phyloP scores from a whole-genome alignment of 2,113 vertebrate species.

The Odocoileus virginianus region DNA sequence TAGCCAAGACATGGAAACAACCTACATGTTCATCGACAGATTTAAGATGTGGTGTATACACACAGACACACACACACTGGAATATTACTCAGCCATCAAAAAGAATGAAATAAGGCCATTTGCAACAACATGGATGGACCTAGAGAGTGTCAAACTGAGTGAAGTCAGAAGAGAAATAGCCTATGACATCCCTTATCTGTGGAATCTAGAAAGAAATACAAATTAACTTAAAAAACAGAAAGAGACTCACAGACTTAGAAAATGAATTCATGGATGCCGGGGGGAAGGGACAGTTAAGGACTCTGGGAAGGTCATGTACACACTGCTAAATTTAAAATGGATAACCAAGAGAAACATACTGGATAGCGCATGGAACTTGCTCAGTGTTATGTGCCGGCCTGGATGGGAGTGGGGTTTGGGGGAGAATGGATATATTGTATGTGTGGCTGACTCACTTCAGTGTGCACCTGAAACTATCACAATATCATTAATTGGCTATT shows the following conservation, averaged over 20 bases:
- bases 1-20: not conserved
- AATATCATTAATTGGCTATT: not conserved
- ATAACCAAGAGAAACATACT: not conserved
- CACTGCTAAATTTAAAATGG: not conserved
- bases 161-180: not conserved
- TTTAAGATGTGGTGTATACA: not conserved
- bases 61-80: not conserved
- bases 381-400: not conserved
- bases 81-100: rapidly evolving
- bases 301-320: not conserved
- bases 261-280: rapidly evolving
- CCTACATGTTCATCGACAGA: not conserved
- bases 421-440: not conserved
- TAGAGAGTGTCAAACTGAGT: not conserved
- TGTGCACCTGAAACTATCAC: not conserved
- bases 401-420: not conserved
- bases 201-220: not conserved
- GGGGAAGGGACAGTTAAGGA: not conserved
- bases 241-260: not conserved
- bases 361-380: not conserved
- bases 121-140: not conserved
- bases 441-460: not conserved
- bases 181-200: not conserved
- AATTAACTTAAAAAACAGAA: not conserved
- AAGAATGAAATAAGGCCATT: not conserved